Evolutionary conservation across 1,140 invertebrate genomes (phyloP).

Genomic region (Fragariocoptes setiger): DNA sequence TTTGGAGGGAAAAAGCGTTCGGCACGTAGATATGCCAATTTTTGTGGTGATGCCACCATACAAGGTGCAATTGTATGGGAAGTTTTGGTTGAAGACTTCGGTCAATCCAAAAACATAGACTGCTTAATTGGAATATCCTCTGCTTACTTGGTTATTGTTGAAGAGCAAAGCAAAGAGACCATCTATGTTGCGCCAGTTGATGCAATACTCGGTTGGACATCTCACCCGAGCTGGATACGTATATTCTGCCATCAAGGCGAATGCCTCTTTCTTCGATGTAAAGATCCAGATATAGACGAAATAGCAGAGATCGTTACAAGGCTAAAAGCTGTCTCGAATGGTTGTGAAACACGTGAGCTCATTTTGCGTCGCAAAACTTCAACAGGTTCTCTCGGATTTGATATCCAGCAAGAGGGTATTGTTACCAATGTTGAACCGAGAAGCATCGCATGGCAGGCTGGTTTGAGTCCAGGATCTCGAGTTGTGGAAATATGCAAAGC

Average conservation of each 20-base stretch:
- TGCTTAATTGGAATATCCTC: conserved; percentile 56
- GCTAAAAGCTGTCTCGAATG: conserved; percentile 33
- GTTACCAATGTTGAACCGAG: conserved; percentile 67
- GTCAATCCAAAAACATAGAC: conserved; percentile 31
- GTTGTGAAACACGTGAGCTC: conserved; percentile 34
- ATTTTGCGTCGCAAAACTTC: conserved; percentile 36
- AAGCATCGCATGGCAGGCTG: conserved; percentile 58
- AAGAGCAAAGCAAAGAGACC: conserved; percentile 3
- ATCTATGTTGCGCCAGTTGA: conserved; percentile 7
- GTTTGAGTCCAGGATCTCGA: conserved; percentile 49
- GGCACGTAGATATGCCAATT: conserved; percentile 1
- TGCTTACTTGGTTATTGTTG: conserved; percentile 53
- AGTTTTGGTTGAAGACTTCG: conserved; percentile 19
- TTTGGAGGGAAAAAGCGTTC: conserved; percentile 3
- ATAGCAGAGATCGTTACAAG: conserved; percentile 39
- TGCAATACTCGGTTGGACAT: conserved; percentile 9
- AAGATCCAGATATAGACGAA: conserved; percentile 24
- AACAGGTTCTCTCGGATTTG: conserved; percentile 62
- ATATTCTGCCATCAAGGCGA: conserved; percentile 10
- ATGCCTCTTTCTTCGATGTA: conserved; percentile 6
- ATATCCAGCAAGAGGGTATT: conserved; percentile 75
- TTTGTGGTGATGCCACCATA: conserved; percentile 26
- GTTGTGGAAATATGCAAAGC: conserved; percentile 73
- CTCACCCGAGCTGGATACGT: conserved; percentile 3
- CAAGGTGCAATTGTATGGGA: conserved; percentile 39